phyloP scores from a whole-genome alignment of 2,113 vertebrate species.

The Herpailurus yagouaroundi region DNA sequence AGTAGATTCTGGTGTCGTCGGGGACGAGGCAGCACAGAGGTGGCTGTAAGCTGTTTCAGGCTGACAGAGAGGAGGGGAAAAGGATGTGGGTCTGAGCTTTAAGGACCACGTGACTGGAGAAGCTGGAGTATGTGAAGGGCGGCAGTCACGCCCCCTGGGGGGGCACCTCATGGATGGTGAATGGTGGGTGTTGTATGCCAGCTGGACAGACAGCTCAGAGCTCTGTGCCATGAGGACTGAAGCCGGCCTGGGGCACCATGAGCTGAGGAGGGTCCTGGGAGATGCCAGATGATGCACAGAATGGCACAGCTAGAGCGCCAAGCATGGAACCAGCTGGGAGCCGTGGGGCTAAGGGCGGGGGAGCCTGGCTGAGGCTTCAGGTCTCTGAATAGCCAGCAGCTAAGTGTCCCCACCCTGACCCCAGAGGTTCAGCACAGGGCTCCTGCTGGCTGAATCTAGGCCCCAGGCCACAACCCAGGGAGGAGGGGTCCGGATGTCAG shows the following conservation, averaged over 20 bases:
- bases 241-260: background rate
- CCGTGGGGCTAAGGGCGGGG: background rate
- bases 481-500: background rate
- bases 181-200: no score
- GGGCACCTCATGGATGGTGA: accelerated
- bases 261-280: background rate
- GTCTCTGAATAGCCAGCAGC: background rate
- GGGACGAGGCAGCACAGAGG: background rate
- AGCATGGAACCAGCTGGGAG: background rate
- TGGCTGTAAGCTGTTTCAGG: background rate
- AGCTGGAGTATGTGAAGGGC: background rate
- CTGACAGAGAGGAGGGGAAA: background rate
- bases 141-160: accelerated
- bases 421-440: no score
- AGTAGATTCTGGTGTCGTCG: background rate
- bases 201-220: background rate
- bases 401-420: no score
- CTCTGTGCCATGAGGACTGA: background rate
- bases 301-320: background rate
- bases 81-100: no score
- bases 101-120: background rate
- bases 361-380: background rate
- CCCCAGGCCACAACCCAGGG: background rate
- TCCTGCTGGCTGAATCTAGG: background rate
- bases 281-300: accelerated